These are phyloP conservation scores for Myotis vivesi DNA, from an alignment of 2,797 vertebrate genomes.

Conservation along the genomic window DNA sequence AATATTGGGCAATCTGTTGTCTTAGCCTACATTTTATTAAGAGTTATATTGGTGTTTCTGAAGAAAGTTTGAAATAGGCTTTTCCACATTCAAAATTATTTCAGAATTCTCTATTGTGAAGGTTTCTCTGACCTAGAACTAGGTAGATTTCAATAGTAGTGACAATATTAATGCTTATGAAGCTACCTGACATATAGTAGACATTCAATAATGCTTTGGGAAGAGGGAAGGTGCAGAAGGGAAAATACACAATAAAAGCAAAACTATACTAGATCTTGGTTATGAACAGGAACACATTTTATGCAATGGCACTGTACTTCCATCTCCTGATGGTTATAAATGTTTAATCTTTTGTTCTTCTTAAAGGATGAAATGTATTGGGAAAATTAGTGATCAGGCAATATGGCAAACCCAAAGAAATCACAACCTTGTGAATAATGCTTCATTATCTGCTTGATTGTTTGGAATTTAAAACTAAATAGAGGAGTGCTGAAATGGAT, in stretches of 20 bases:
- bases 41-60: not conserved
- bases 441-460: not conserved
- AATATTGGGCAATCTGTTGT: constrained; percentile 48
- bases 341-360: not conserved
- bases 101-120: not conserved
- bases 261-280: not conserved
- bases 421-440: not conserved
- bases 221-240: not conserved
- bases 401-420: not conserved
- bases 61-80: not conserved
- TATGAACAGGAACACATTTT: not conserved
- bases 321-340: not conserved
- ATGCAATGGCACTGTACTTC: not conserved
- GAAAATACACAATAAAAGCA: not conserved
- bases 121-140: not conserved
- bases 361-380: not conserved
- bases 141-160: not conserved
- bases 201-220: not conserved
- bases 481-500: not conserved
- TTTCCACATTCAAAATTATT: constrained; percentile 57
- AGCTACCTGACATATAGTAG: not conserved
- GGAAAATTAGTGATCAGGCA: not conserved
- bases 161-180: not conserved
- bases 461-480: not conserved
- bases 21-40: constrained; percentile 52